Percentiles rank a stretch among this genome's conserved stretches.
Evolutionary conservation across 2,113 vertebrate genomes (phyloP).

Genomic region (human (Homo sapiens)): DNA sequence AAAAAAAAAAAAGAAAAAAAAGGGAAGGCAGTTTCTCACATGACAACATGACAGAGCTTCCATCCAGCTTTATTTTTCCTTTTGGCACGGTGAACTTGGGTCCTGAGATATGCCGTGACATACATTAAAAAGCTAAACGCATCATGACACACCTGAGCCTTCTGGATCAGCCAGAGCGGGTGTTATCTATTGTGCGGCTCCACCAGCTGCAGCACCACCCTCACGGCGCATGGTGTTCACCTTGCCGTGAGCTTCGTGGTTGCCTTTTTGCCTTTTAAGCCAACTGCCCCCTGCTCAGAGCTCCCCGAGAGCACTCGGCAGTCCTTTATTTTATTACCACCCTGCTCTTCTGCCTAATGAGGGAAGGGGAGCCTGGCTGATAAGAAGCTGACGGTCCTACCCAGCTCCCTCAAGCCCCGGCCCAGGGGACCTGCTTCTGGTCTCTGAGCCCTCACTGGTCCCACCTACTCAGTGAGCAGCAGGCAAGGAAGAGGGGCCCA

Average conservation of each 20-base stretch:
- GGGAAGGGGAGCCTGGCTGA: background rate
- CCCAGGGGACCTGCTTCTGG: too few relatives aligned
- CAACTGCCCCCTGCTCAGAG: background rate
- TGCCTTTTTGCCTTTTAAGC: background rate
- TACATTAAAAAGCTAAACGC: too few relatives aligned
- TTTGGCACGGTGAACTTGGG: too few relatives aligned
- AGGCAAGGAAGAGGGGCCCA: too few relatives aligned
- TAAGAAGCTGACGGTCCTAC: background rate
- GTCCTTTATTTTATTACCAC: background rate
- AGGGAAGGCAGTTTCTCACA: too few relatives aligned
- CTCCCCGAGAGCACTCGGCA: background rate
- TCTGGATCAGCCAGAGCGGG: rapidly evolving
- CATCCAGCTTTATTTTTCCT: too few relatives aligned
- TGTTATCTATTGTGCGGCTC: background rate
- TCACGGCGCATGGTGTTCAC: rapidly evolving
- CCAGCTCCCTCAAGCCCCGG: too few relatives aligned
- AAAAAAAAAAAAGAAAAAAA: too few relatives aligned
- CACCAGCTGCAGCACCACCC: background rate
- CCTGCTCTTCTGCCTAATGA: background rate
- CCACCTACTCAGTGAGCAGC: background rate
- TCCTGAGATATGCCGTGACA: too few relatives aligned
- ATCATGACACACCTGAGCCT: rapidly evolving
- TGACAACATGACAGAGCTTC: too few relatives aligned
- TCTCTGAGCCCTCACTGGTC: background rate
- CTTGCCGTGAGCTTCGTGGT: rapidly evolving